These are phyloP conservation scores for Ptychochromis oligacanthus DNA, from an alignment of 2,113 vertebrate species.

Conservation along the genomic window DNA sequence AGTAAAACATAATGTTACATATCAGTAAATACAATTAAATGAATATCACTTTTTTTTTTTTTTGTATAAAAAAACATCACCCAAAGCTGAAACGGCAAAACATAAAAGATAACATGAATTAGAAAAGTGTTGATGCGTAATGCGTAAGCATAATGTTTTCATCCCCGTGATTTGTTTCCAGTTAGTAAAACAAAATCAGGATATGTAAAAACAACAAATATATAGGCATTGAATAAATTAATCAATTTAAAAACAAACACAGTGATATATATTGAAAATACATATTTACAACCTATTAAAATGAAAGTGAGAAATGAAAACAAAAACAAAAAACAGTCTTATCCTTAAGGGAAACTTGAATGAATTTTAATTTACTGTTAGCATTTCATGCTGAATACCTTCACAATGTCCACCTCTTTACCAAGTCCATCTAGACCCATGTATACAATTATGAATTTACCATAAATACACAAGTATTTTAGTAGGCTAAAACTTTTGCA, in stretches of 20 bases:
- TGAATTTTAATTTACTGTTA: conserved; percentile 45
- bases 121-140: conserved; percentile 46
- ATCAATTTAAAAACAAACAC: conserved; percentile 78
- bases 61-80: conserved; percentile 48
- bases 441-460: conserved; percentile 34
- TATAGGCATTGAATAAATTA: conserved; percentile 84
- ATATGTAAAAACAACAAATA: conserved; percentile 71
- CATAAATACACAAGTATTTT: conserved; percentile 33
- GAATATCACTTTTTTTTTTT: conserved; percentile 47
- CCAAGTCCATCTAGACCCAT: neutral
- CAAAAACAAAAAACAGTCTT: conserved; percentile 22
- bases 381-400: conserved; percentile 45
- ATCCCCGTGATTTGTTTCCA: conserved; percentile 57
- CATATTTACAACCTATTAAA: conserved; percentile 79
- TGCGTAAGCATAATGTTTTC: conserved; percentile 51
- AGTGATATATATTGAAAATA: conserved; percentile 77
- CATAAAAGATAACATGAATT: conserved; percentile 39
- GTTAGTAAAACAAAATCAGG: conserved; percentile 74
- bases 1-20: conserved; percentile 62
- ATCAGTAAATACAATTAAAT: conserved; percentile 69
- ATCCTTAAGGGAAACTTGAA: conserved; percentile 43
- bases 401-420: conserved; percentile 16
- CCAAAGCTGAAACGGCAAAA: conserved; percentile 60
- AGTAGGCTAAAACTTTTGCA: conserved; percentile 62
- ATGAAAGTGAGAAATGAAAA: conserved; percentile 15